phyloP scores from a whole-genome alignment of 2,113 vertebrate species.

The Tinamus guttatus region DNA sequence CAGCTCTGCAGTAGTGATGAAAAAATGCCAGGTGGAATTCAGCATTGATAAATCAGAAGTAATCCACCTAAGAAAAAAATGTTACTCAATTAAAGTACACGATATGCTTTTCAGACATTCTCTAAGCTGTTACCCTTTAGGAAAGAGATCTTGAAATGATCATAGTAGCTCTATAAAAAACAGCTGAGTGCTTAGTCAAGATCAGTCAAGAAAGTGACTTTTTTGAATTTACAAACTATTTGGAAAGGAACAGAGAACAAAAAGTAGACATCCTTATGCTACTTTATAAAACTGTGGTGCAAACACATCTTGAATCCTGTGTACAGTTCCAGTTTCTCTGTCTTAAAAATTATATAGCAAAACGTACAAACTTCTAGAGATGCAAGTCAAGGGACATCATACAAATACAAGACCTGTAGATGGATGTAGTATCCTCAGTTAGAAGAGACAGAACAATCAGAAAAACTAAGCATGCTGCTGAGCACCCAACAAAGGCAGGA shows the following conservation, averaged over 20 bases:
- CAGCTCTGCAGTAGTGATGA: neutral
- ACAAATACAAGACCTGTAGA: neutral
- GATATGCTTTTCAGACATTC: neutral
- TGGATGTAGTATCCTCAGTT: neutral
- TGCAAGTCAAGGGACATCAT: neutral
- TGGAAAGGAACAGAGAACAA: neutral
- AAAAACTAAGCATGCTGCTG: fast-evolving
- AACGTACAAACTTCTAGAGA: neutral
- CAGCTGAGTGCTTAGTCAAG: neutral
- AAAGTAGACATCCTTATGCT: neutral
- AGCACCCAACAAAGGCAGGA: neutral
- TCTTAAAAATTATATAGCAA: neutral
- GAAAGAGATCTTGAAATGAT: neutral
- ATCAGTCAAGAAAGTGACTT: neutral
- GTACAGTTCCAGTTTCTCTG: neutral
- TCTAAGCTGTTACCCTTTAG: neutral
- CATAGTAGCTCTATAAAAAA: neutral
- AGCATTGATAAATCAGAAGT: neutral
- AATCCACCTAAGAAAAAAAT: neutral
- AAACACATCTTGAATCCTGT: neutral
- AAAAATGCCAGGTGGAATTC: constrained; percentile 14
- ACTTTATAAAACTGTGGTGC: neutral
- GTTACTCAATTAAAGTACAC: neutral
- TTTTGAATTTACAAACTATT: neutral
- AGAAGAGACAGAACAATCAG: neutral